Percentiles rank a stretch among this genome's conserved stretches.
phyloP scores from a whole-genome alignment of 1,140 invertebrate genomes.

The Caerostris darwini region DNA sequence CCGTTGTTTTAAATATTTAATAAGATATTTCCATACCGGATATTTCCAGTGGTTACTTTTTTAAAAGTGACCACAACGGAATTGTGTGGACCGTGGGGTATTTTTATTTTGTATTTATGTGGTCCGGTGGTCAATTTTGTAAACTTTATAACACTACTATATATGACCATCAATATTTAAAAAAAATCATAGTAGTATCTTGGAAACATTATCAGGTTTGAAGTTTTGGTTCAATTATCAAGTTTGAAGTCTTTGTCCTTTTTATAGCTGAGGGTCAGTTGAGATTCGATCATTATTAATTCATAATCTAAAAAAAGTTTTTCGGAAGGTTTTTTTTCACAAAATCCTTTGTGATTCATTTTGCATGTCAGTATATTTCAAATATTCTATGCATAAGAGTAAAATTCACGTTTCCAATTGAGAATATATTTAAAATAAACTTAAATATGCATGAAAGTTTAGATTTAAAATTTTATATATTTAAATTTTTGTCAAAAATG shows the following conservation, averaged over 20 bases:
- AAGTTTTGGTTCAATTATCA: not conserved
- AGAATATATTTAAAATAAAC: not conserved
- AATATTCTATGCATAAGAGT: not conserved
- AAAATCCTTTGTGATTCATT: not conserved
- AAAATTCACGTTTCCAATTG: not conserved
- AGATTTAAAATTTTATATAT: too few relatives aligned
- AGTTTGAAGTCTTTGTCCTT: not conserved
- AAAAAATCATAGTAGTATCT: not conserved
- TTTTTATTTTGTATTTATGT: constrained; percentile 15
- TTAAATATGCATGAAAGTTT: not conserved
- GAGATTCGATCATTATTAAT: not conserved
- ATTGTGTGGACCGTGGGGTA: not conserved
- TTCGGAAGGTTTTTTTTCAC: not conserved
- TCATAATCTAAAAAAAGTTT: not conserved
- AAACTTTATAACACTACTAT: not conserved
- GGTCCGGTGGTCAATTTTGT: constrained; percentile 11
- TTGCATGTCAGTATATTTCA: not conserved
- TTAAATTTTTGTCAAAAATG: too few relatives aligned
- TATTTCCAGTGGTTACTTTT: not conserved
- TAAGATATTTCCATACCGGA: not conserved
- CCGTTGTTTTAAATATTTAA: constrained; percentile 3
- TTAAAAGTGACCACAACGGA: constrained; percentile 8
- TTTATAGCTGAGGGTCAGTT: not conserved
- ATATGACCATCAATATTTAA: not conserved
- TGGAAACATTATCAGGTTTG: not conserved